phyloP scores from a whole-genome alignment of 1,140 invertebrate species.

The Apis laboriosa region DNA sequence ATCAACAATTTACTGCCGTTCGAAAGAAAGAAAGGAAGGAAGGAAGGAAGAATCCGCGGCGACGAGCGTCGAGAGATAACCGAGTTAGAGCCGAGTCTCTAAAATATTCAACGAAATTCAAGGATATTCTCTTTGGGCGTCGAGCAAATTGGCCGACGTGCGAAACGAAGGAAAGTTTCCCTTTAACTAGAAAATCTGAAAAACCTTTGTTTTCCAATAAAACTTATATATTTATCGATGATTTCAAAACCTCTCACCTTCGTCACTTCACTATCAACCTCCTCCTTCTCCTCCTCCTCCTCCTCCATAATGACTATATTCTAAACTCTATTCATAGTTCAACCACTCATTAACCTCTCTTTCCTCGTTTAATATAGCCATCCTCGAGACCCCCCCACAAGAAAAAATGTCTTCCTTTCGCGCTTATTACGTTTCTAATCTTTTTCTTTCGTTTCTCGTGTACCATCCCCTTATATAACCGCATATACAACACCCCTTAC shows the following conservation, averaged over 20 bases:
- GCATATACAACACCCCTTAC: constrained; percentile 10
- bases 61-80: constrained; percentile 24
- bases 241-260: constrained; percentile 59
- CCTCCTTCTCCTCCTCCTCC: too few relatives aligned
- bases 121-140: constrained; percentile 58
- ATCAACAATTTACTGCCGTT: neutral
- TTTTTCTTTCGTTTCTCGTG: neutral
- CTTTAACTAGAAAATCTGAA: constrained; percentile 57
- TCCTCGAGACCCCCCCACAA: constrained; percentile 13
- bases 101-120: constrained; percentile 54
- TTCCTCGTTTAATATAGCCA: constrained; percentile 30
- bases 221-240: constrained; percentile 62
- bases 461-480: neutral
- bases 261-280: neutral
- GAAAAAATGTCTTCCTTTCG: neutral
- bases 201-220: constrained; percentile 59
- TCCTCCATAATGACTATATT: constrained; percentile 70
- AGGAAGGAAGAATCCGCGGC: neutral
- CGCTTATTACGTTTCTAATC: neutral
- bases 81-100: constrained; percentile 49
- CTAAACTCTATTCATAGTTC: constrained; percentile 81
- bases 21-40: too few relatives aligned
- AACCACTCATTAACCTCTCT: constrained; percentile 78
- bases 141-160: constrained; percentile 40
- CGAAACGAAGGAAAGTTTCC: constrained; percentile 54